A percentile compares a stretch with the other conserved stretches of the same genome.
These are phyloP conservation scores for Empidonax traillii DNA, from an alignment of 2,113 vertebrate species.

Conservation along the genomic window DNA sequence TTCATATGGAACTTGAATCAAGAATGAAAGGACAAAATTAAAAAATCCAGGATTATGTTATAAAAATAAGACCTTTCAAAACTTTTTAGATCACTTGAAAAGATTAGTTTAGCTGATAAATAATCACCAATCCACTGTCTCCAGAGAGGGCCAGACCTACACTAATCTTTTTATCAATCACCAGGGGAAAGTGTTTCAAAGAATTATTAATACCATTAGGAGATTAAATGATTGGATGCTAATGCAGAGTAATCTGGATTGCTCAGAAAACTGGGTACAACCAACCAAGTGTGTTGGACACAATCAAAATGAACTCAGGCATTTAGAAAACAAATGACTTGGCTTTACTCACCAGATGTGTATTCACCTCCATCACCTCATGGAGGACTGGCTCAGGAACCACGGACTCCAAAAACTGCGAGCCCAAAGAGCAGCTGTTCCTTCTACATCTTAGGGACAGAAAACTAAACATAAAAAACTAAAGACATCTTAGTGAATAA, in stretches of 20 bases:
- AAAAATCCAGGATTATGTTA: not conserved
- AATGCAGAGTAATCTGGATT: not conserved
- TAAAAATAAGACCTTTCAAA: not conserved
- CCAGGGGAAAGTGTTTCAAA: not conserved
- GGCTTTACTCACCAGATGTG: not conserved
- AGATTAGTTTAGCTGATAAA: not conserved
- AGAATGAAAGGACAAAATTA: not conserved
- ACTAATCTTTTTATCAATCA: not conserved
- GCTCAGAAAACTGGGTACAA: not conserved
- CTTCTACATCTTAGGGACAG: not conserved
- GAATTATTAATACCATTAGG: not conserved
- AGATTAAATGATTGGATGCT: not conserved
- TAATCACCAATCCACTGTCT: not conserved
- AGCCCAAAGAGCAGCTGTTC: not conserved
- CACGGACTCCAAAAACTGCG: not conserved
- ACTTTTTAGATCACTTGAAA: not conserved
- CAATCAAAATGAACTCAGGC: not conserved
- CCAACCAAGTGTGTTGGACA: not conserved
- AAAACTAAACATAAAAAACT: not conserved
- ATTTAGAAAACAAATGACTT: not conserved
- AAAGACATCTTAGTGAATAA: not conserved
- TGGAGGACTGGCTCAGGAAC: not conserved
- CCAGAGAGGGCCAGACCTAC: not conserved
- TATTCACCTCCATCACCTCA: not conserved
- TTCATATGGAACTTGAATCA: not conserved